Conservation (phyloP, 1,140 invertebrate genomes). For the Drosophila trapezifrons region DNA sequence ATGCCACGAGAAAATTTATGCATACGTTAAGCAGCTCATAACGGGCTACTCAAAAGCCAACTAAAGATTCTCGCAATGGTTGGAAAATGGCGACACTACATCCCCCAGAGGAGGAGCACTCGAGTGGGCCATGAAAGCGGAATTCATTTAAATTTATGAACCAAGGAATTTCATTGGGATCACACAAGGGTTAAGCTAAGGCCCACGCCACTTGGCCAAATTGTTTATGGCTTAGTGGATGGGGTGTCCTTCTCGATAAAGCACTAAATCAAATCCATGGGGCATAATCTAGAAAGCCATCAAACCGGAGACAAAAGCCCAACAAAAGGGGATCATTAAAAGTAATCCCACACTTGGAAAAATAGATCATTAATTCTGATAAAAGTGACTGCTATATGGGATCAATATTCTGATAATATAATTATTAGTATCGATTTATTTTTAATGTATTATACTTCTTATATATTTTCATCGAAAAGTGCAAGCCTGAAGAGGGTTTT, state of each 20-base stretch:
- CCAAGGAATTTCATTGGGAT: constrained; percentile 60
- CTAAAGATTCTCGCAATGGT: constrained; percentile 34
- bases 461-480: no score
- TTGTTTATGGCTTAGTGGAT: constrained; percentile 44
- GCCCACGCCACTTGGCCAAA: constrained; percentile 32
- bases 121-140: constrained; percentile 65
- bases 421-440: no score
- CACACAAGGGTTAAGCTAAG: constrained; percentile 7
- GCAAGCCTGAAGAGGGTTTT: no score
- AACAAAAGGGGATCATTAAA: constrained; percentile 22
- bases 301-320: constrained; percentile 10
- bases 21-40: constrained; percentile 54
- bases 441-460: no score
- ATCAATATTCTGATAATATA: no score
- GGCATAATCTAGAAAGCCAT: constrained; percentile 28
- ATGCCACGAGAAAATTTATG: constrained; percentile 38
- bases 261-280: constrained; percentile 32
- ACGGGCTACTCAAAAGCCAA: constrained; percentile 45
- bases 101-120: constrained; percentile 18
- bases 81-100: constrained; percentile 43
- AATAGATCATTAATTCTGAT: no score
- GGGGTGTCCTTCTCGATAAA: constrained; percentile 4
- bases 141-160: constrained; percentile 81
- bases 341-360: constrained; percentile 8
- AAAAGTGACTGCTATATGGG: no score